These are phyloP conservation scores for Caretta caretta DNA, from an alignment of 2,113 vertebrate genomes.

Conservation along the genomic window DNA sequence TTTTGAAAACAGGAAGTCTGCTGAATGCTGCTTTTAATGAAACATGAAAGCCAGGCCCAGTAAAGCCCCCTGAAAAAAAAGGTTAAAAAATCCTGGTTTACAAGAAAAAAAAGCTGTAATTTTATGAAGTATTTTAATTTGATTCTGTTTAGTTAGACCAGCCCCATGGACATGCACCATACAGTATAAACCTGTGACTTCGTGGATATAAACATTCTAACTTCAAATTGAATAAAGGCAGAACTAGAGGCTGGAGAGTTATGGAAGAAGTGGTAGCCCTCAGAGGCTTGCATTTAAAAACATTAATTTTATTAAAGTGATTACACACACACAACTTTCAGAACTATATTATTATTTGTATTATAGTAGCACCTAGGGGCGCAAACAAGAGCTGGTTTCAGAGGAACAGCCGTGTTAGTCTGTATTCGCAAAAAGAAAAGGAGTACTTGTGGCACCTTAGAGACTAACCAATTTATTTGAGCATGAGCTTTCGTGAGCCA, in stretches of 20 bases:
- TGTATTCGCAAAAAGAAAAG: too few species aligned
- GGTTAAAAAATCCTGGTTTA: conserved; percentile 43
- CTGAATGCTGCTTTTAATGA: conserved; percentile 48
- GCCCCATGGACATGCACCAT: conserved; percentile 53
- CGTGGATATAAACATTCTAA: conserved; percentile 61
- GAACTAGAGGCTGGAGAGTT: conserved; percentile 35
- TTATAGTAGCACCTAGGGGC: not conserved
- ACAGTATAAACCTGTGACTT: conserved; percentile 41
- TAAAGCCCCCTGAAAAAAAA: not conserved
- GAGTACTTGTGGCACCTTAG: too few species aligned
- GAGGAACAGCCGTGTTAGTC: too few species aligned
- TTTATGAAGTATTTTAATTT: conserved; percentile 78
- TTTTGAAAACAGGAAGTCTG: conserved; percentile 41
- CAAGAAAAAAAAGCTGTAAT: conserved; percentile 80
- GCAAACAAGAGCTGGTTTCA: not conserved
- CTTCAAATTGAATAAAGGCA: conserved; percentile 64
- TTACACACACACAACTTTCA: not conserved
- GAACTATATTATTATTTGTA: not conserved
- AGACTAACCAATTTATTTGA: too few species aligned
- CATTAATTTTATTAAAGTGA: conserved; percentile 5
- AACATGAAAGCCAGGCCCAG: conserved; percentile 66
- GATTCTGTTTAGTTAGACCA: conserved; percentile 75
- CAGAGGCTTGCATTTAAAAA: conserved; percentile 35
- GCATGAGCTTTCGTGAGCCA: too few species aligned
- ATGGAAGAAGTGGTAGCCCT: rapidly evolving